These are phyloP conservation scores for Folsomia candida DNA, from an alignment of 2,888 invertebrate species.

Conservation along the genomic window DNA sequence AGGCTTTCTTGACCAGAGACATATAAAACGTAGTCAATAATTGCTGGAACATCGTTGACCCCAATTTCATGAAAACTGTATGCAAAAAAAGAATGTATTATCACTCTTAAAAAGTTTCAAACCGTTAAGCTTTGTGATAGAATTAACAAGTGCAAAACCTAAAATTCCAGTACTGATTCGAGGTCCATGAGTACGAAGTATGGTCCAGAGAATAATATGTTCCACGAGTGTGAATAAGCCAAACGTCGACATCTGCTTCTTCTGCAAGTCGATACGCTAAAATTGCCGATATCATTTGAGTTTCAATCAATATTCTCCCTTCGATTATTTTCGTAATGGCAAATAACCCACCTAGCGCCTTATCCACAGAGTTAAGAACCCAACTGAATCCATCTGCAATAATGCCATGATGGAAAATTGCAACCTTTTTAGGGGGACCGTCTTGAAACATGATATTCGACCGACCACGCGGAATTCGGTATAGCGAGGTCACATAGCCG, in stretches of 20 bases:
- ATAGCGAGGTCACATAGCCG: conserved; percentile 10
- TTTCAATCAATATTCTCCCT: neutral
- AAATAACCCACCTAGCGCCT: conserved; percentile 4
- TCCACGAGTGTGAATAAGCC: neutral
- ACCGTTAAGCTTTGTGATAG: no score
- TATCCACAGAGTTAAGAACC: conserved; percentile 6
- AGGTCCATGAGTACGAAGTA: no score
- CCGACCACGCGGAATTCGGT: conserved; percentile 1
- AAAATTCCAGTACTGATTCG: conserved; percentile 2
- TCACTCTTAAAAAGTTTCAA: neutral
- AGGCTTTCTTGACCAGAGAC: neutral
- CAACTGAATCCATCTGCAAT: neutral
- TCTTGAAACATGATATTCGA: neutral
- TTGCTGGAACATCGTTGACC: neutral
- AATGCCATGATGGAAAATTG: conserved; percentile 10
- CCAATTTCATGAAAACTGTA: conserved; percentile 8
- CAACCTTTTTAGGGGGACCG: conserved; percentile 6
- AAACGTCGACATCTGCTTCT: conserved; percentile 9
- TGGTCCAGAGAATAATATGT: neutral
- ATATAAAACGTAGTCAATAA: conserved; percentile 11
- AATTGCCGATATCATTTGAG: neutral
- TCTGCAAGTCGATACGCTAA: conserved; percentile 4
- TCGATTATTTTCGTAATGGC: no score
- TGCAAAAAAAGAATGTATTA: neutral
- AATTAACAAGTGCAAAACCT: neutral